Conservation (phyloP, 2,888 invertebrate species). For the Pammene fasciana region DNA sequence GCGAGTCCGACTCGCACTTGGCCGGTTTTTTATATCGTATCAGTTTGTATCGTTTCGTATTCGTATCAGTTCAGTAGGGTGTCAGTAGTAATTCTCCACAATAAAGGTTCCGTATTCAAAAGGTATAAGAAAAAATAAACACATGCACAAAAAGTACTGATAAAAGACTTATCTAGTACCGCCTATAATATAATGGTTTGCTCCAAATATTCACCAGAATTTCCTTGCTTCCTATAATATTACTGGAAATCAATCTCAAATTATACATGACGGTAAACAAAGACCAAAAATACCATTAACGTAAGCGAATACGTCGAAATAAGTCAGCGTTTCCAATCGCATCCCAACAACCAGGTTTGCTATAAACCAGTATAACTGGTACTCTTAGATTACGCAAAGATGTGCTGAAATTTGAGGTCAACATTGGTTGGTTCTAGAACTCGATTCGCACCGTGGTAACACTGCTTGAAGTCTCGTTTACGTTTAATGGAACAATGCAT, state of each 20-base stretch:
- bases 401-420: neutral
- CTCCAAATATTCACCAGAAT: too few species aligned
- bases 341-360: neutral
- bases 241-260: constrained; percentile 9
- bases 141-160: too few species aligned
- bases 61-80: too few species aligned
- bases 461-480: constrained; percentile 18
- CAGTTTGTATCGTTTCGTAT: too few species aligned
- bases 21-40: too few species aligned
- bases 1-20: too few species aligned
- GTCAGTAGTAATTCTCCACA: too few species aligned
- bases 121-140: too few species aligned
- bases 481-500: constrained; percentile 40
- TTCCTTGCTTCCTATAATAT: too few species aligned
- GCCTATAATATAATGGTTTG: too few species aligned
- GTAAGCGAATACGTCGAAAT: constrained; percentile 28
- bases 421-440: neutral
- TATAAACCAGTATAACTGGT: neutral
- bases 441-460: neutral
- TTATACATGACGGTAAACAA: constrained; percentile 24
- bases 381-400: neutral
- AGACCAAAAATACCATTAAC: constrained; percentile 26
- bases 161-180: too few species aligned
- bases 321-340: constrained; percentile 13
- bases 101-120: too few species aligned